Base-by-base conservation (phyloP, 2,888 invertebrate species). In the Erebia aethiops region DNA sequence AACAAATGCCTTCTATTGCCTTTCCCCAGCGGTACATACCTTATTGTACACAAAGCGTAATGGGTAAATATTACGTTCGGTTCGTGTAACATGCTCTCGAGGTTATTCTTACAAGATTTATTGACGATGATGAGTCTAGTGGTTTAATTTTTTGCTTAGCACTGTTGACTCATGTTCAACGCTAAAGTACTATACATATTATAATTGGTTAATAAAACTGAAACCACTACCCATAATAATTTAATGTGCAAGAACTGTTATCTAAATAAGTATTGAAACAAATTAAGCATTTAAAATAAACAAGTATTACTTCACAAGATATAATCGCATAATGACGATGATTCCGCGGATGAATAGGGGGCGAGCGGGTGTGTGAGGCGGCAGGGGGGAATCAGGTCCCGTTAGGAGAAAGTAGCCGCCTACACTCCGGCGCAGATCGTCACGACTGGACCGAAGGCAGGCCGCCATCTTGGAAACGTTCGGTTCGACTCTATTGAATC, bases 361-460 rank as follows among this genome's bases (percentile, higher is more conserved):
- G 72, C 51, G 70, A 60, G 71, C 67, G 64, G 74, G 77, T 71
- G 76, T 52, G 75, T 76, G 77, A 76, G 72, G 78, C 74, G 79
- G 78, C 56, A 18, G 21, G 77, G 81, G 74, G 83, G 77, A n/a
- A 80, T 82, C 74, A 80, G 82, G 86, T 91, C 88, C 93, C 92
- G 93, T 93, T 92, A 93, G 87, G 92, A 92, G 93, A 93, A 93
- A 93, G 93, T 92, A 89, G 90, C 89, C 89, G 87, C 91, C 90
- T 87, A 90, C 90, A 88, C 87, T 84, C 74, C 77, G 71, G 83
- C 83, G 84, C 86, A 80, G 81, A 82, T 87, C 88, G 88, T 89
- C 87, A 87, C 86, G 77, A 76, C 72, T 80, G 82, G 81, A 82
- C 83, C 81, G 80, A 81, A 78, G 81, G 75, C 82, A 52, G 52